These are phyloP conservation scores for Karalla daura DNA, from an alignment of 2,797 vertebrate genomes.

Conservation along the genomic window DNA sequence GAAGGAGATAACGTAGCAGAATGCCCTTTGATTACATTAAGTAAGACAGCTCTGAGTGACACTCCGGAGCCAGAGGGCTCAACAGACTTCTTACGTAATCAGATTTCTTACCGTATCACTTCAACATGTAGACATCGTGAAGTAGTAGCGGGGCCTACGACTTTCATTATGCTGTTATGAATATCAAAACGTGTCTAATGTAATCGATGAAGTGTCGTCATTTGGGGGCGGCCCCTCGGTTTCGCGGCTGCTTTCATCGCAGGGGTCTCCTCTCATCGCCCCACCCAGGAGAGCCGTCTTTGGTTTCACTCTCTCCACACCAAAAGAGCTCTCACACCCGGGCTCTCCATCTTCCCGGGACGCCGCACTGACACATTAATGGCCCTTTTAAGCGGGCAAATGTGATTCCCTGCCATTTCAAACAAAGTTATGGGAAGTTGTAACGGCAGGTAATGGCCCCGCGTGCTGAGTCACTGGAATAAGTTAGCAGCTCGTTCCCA, in stretches of 20 bases:
- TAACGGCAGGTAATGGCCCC: slow-evolving; percentile 63
- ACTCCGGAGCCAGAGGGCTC: slow-evolving; percentile 39
- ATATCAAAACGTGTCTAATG: too few relatives aligned
- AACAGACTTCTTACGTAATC: slow-evolving; percentile 45
- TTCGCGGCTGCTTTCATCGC: too few relatives aligned
- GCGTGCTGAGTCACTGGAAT: slow-evolving; percentile 64
- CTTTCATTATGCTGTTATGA: too few relatives aligned
- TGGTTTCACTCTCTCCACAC: slow-evolving; percentile 18
- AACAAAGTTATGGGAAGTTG: slow-evolving; percentile 67
- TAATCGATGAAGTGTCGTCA: too few relatives aligned
- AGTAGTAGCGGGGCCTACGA: slow-evolving; percentile 16
- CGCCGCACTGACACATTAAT: slow-evolving; percentile 62
- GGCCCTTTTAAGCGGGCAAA: slow-evolving; percentile 64
- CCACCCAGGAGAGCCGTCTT: slow-evolving; percentile 9
- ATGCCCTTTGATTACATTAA: slow-evolving; percentile 48
- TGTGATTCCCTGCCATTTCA: slow-evolving; percentile 64
- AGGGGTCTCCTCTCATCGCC: slow-evolving; percentile 32
- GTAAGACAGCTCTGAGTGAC: slow-evolving; percentile 49
- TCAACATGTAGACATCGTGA: slow-evolving; percentile 35
- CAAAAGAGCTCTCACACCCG: slow-evolving; percentile 27
- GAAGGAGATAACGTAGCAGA: slow-evolving; percentile 40
- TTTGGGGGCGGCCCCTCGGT: too few relatives aligned
- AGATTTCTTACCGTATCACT: slow-evolving; percentile 44
- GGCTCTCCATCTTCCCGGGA: slow-evolving; percentile 53
- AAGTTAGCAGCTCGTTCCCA: slow-evolving; percentile 45